These are phyloP conservation scores for Epsilonema sp. DNA, from an alignment of 2,888 invertebrate species.

Conservation along the genomic window DNA sequence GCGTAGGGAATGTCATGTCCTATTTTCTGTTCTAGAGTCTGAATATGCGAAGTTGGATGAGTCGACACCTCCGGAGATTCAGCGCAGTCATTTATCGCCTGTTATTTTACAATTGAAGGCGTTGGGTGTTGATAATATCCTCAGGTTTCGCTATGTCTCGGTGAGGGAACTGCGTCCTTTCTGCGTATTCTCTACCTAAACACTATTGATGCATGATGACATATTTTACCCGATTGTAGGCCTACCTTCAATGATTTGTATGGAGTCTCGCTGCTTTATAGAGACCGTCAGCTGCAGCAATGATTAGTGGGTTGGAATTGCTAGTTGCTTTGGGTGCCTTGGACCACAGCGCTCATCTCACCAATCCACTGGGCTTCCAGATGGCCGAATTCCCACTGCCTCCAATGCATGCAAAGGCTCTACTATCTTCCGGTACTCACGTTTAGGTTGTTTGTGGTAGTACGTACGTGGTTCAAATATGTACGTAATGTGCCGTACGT, in stretches of 20 bases:
- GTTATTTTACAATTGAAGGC: constrained; percentile 76
- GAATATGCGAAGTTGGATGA: constrained; percentile 48
- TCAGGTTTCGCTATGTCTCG: constrained; percentile 73
- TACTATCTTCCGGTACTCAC: constrained; percentile 44
- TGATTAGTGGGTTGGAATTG: constrained; percentile 62
- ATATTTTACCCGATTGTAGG: no score
- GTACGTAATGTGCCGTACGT: not conserved
- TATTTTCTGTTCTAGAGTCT: constrained; percentile 38
- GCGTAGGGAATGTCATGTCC: no score
- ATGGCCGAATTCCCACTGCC: constrained; percentile 47
- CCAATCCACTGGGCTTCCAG: constrained; percentile 32
- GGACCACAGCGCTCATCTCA: constrained; percentile 54
- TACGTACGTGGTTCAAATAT: not conserved
- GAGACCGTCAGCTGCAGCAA: constrained; percentile 69
- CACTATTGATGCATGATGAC: no score
- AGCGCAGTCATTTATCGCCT: constrained; percentile 60
- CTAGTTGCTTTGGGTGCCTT: constrained; percentile 63
- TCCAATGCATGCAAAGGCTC: constrained; percentile 64
- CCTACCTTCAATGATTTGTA: no score
- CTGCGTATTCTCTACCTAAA: no score
- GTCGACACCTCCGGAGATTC: constrained; percentile 73
- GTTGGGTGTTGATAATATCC: constrained; percentile 70
- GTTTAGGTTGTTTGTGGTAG: no score
- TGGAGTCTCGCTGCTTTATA: constrained; percentile 16
- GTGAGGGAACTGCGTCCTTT: no score